Base-by-base conservation (phyloP, 2,888 invertebrate species). In the Ametastegia equiseti region DNA sequence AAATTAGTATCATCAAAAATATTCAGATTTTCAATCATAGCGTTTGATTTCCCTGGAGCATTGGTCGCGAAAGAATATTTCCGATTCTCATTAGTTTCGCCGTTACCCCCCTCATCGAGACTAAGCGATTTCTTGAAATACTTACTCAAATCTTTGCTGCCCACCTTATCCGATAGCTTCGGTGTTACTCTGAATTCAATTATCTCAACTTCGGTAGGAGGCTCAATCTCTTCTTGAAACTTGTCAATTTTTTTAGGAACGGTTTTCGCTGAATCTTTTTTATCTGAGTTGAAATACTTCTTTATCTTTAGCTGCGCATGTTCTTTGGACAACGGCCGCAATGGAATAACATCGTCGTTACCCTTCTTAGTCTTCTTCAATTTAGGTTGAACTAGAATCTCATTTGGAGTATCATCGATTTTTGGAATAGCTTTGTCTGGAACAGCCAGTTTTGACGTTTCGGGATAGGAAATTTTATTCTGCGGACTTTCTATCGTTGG, bases 251-350 rank as follows among this genome's bases (percentile, higher is more conserved):
- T 79, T 69, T 30, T 81, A 33, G 15, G 13, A 23, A 45, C 33
- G 4, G 75, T 27, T 77, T 33, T 23, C 27, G 15, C 13, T 9
- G 27, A 0, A 30, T 36, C 13, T 63, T 81, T 77, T 33, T 65
- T 81, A 30, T n/a, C 60, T 33, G 54, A 71, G n/a, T 83, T 82
- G 65, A 91, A 91, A 82, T 90, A 91, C 79, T 90, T 89, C 67
- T 83, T 88, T 82, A 91, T 90, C 54, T 91, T 89, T 33, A 85
- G 75, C 39, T 85, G 86, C 2, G 91, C 91, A 3, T 85, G 87
- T 82, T 91, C 91, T 19, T 83, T 85, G 0, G 90, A 87, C 81
- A 91, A 83, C 1, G 90, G 89, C 36, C 88, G 86, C 9, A 91
- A 86, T n/a, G 83, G 85, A 13, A 78, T 27, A 36, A 82, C 84